phyloP scores from a whole-genome alignment of 2,888 invertebrate species.

The Rosalia funebris region DNA sequence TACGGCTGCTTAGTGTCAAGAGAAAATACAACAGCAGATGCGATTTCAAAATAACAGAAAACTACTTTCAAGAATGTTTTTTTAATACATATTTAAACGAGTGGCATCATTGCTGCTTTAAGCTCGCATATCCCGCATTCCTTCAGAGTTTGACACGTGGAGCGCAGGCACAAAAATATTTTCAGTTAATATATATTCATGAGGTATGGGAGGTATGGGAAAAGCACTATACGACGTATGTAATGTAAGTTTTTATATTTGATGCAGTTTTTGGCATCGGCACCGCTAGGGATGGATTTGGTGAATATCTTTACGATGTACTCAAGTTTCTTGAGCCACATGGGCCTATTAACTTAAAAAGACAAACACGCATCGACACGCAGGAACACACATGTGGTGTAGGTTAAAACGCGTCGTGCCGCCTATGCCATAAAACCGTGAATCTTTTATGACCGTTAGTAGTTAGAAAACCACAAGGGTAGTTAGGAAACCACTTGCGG shows the following conservation, averaged over 20 bases:
- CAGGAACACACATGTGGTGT: slow-evolving; percentile 25
- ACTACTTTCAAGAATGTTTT: too few species aligned
- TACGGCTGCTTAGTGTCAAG: too few species aligned
- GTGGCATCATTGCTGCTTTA: not conserved
- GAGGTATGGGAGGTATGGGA: slow-evolving; percentile 29
- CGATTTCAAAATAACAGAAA: too few species aligned
- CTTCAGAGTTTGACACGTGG: not conserved
- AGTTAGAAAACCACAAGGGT: slow-evolving; percentile 56
- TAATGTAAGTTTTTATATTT: slow-evolving; percentile 38
- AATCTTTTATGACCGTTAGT: slow-evolving; percentile 55
- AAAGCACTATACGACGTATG: slow-evolving; percentile 21
- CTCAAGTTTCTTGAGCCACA: slow-evolving; percentile 47
- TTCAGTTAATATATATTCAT: slow-evolving; percentile 40
- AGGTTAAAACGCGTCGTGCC: slow-evolving; percentile 29
- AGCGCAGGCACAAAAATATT: not conserved
- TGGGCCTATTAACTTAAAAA: slow-evolving; percentile 48
- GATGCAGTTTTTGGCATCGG: slow-evolving; percentile 45
- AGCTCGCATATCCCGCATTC: not conserved
- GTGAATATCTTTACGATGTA: slow-evolving; percentile 43
- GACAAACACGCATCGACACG: slow-evolving; percentile 34
- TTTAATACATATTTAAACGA: too few species aligned
- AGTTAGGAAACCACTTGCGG: slow-evolving; percentile 59
- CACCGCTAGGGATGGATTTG: slow-evolving; percentile 39
- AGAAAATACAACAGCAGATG: too few species aligned
- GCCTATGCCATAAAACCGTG: slow-evolving; percentile 42